Evolutionary conservation across 2,113 vertebrate genomes (phyloP).

Genomic region (Crotalus viridis): DNA sequence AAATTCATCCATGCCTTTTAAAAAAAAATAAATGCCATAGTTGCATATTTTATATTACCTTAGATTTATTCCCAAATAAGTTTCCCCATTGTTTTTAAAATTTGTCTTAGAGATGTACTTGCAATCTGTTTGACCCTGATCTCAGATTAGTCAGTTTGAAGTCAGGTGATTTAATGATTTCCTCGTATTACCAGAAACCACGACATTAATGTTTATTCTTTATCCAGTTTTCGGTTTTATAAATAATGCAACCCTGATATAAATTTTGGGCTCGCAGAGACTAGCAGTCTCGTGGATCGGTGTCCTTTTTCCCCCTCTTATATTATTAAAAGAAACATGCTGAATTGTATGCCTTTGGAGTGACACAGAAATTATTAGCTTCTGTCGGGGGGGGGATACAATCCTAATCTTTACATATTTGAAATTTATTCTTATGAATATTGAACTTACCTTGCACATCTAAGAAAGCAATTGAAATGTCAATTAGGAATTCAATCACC

Average conservation of each 20-base stretch:
- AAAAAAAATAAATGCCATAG: background rate
- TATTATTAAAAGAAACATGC: background rate
- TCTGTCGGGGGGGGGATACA: background rate
- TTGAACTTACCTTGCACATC: slow-evolving; percentile 24
- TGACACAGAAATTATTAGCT: slow-evolving; percentile 14
- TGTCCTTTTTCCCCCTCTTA: background rate
- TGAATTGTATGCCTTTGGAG: slow-evolving; percentile 1
- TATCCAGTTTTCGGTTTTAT: background rate
- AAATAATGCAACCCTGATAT: background rate
- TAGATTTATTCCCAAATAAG: background rate
- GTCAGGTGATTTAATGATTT: background rate
- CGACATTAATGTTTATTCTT: background rate
- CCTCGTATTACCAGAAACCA: background rate
- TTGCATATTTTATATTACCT: background rate
- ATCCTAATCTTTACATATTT: slow-evolving; percentile 1
- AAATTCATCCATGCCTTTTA: background rate
- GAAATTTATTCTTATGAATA: slow-evolving; percentile 16
- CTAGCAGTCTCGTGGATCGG: too few relatives aligned
- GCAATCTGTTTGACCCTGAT: background rate
- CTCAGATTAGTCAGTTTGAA: background rate
- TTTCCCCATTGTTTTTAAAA: background rate
- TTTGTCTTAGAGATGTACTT: background rate
- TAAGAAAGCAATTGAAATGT: slow-evolving; percentile 3
- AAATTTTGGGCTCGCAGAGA: background rate
- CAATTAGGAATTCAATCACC: slow-evolving; percentile 3